A percentile compares a stretch with the other conserved stretches of the same genome.
Evolutionary conservation across 2,888 invertebrate genomes (phyloP).

Genomic region (Oscheius sp.): DNA sequence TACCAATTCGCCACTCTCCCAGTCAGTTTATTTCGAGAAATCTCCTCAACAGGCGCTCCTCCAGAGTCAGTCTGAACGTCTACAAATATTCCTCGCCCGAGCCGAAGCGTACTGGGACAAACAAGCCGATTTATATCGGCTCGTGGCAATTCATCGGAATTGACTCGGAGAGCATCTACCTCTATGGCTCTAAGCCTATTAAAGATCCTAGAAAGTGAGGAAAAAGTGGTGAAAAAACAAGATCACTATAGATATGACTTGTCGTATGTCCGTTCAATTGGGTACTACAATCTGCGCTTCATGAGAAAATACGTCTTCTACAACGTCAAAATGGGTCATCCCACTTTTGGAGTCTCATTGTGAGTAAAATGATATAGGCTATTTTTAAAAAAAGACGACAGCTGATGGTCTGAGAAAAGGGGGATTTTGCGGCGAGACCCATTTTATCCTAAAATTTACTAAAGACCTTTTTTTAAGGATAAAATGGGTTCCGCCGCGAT

Average conservation of each 20-base stretch:
- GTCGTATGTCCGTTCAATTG: background rate
- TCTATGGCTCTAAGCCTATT: background rate
- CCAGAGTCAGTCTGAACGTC: background rate
- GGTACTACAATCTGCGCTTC: background rate
- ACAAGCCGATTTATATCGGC: background rate
- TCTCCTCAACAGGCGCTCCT: no score
- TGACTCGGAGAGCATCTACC: background rate
- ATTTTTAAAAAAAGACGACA: no score
- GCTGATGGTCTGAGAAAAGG: no score
- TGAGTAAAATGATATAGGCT: no score
- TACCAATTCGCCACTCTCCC: background rate
- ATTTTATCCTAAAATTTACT: no score
- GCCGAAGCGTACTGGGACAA: background rate
- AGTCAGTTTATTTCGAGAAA: constrained; percentile 6
- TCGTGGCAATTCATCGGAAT: background rate
- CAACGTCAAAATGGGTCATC: background rate
- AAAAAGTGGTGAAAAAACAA: background rate
- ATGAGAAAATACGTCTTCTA: constrained; percentile 1
- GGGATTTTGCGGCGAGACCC: no score
- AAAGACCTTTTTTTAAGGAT: no score
- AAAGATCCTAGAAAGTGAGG: constrained; percentile 8
- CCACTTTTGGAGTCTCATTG: constrained; percentile 2
- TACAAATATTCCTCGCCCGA: no score
- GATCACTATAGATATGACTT: no score
- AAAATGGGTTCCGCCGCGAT: no score